These are phyloP conservation scores for Aleiodes leptofemur DNA, from an alignment of 2,888 invertebrate genomes.

Conservation along the genomic window DNA sequence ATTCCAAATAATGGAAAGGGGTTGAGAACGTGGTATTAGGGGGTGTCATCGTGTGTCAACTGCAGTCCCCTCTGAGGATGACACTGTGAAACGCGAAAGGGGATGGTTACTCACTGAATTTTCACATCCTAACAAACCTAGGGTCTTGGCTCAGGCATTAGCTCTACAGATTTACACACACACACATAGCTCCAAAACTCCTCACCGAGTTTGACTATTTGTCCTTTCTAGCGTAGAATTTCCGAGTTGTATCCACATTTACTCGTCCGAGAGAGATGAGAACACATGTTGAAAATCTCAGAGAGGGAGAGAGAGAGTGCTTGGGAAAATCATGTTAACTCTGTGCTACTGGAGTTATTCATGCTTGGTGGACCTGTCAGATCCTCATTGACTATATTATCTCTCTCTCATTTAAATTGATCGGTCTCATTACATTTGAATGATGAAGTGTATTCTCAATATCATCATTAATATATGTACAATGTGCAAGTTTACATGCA, in stretches of 20 bases:
- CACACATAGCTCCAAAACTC: neutral
- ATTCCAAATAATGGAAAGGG: slow-evolving; percentile 60
- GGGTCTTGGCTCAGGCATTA: slow-evolving; percentile 60
- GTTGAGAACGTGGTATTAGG: slow-evolving; percentile 35
- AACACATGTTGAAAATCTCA: neutral
- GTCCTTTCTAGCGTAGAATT: slow-evolving; percentile 41
- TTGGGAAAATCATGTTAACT: slow-evolving; percentile 7
- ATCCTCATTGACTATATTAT: neutral
- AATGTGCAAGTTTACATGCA: no score
- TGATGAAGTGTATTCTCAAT: neutral
- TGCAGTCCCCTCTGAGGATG: slow-evolving; percentile 75
- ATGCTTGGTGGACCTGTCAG: slow-evolving; percentile 18
- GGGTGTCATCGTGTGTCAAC: slow-evolving; percentile 74
- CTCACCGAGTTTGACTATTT: slow-evolving; percentile 36
- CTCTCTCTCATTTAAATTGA: no score
- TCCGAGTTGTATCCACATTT: slow-evolving; percentile 25
- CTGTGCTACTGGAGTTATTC: neutral
- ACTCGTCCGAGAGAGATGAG: slow-evolving; percentile 22
- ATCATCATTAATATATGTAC: no score
- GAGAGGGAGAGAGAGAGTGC: neutral
- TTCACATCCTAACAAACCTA: neutral
- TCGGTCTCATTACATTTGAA: neutral
- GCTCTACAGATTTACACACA: slow-evolving; percentile 26
- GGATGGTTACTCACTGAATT: slow-evolving; percentile 64
- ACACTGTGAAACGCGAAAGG: slow-evolving; percentile 74